Conservation (phyloP, 1,140 invertebrate genomes). For the Ips typographus region DNA sequence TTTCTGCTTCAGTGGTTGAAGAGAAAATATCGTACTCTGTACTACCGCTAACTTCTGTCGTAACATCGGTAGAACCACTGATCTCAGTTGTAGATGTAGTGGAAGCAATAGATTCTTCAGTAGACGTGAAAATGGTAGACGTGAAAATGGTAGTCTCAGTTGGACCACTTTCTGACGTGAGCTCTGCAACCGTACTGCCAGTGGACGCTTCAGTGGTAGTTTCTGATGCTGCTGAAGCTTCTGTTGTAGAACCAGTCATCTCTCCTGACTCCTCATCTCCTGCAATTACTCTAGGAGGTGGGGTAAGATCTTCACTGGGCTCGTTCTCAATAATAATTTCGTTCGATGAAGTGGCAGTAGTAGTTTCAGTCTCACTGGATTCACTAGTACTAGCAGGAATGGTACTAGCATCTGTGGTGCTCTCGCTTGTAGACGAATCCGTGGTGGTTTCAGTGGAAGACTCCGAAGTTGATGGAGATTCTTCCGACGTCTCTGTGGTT, state of each 20-base stretch:
- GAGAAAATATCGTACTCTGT: slow-evolving; percentile 50
- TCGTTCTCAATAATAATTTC: slow-evolving; percentile 8
- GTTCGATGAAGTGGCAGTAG: neutral
- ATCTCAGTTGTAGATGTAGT: slow-evolving; percentile 27
- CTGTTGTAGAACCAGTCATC: neutral
- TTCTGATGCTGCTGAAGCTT: slow-evolving; percentile 12
- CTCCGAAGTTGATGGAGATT: slow-evolving; percentile 1
- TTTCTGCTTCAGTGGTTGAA: slow-evolving; percentile 45
- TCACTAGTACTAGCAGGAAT: neutral
- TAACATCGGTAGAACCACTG: slow-evolving; percentile 9
- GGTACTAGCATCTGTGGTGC: slow-evolving; percentile 26
- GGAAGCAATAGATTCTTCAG: slow-evolving; percentile 6
- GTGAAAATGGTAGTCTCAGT: slow-evolving; percentile 25
- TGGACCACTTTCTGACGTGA: neutral
- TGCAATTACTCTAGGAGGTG: slow-evolving; percentile 19
- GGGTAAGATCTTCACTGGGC: slow-evolving; percentile 38
- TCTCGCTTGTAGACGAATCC: too few species aligned
- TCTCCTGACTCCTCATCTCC: slow-evolving; percentile 1
- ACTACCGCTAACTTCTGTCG: slow-evolving; percentile 35
- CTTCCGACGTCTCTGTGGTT: slow-evolving; percentile 22
- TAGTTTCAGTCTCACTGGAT: slow-evolving; percentile 4
- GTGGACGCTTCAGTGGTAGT: slow-evolving; percentile 24
- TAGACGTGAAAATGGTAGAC: slow-evolving; percentile 2
- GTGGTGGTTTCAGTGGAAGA: slow-evolving; percentile 19
- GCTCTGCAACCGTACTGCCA: neutral